phyloP scores from a whole-genome alignment of 2,888 invertebrate genomes.

The Lydus trimaculatus region DNA sequence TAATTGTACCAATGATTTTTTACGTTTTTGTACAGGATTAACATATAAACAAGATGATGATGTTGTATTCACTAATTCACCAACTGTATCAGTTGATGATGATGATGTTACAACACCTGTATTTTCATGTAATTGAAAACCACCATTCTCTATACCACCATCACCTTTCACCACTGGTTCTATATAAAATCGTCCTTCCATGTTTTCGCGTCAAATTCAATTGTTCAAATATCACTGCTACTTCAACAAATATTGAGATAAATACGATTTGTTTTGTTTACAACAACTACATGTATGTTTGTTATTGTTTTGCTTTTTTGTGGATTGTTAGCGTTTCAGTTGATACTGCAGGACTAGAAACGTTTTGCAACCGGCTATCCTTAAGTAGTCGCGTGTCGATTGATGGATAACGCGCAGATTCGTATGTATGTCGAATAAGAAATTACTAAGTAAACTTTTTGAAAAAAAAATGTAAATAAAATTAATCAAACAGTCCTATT shows the following conservation, averaged over 20 bases:
- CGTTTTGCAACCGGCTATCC: constrained; percentile 28
- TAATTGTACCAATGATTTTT: constrained; percentile 70
- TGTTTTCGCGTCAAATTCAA: constrained; percentile 22
- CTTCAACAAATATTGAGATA: too few species aligned
- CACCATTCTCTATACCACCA: constrained; percentile 50
- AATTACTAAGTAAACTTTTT: constrained; percentile 26
- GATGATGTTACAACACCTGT: constrained; percentile 14
- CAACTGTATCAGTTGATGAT: constrained; percentile 35
- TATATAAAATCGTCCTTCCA: constrained; percentile 47
- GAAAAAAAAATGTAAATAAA: constrained; percentile 21
- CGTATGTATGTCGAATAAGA: constrained; percentile 20
- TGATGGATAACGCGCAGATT: constrained; percentile 32
- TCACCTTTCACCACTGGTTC: constrained; percentile 29
- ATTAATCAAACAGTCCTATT: constrained; percentile 25
- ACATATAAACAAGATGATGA: constrained; percentile 47
- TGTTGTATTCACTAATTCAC: constrained; percentile 41
- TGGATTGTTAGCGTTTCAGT: constrained; percentile 23
- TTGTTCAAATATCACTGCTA: too few species aligned
- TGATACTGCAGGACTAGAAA: constrained; percentile 26
- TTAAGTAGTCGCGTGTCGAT: constrained; percentile 34
- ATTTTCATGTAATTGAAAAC: constrained; percentile 53
- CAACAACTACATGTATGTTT: neutral
- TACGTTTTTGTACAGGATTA: constrained; percentile 53
- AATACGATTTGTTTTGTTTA: too few species aligned
- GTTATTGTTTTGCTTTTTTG: neutral